Evolutionary conservation across 1,140 invertebrate species (phyloP), one percentile per base, ranked within the genome.

Genomic region (Phymastichus coffea): DNA sequence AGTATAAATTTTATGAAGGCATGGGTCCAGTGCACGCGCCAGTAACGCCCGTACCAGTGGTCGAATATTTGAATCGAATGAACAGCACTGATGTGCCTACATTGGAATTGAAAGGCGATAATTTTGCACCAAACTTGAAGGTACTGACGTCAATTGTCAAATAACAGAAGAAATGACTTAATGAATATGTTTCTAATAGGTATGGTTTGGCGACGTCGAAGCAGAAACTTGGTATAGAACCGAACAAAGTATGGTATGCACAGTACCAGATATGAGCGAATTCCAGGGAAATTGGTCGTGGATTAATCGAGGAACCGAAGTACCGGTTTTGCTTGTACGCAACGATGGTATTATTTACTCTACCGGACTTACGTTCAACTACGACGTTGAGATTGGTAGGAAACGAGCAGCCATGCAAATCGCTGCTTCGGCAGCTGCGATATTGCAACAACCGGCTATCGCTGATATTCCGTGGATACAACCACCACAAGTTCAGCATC

Each of bases 141-240:
- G 95, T 61, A 56, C 15, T 17, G 6, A 28, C 8, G 26, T 46
- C 9, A 55, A 17, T 47, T 38, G 37, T 57, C 28, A 20, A 48
- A 3, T 8, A 44, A 23, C 8, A 7, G 28, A 33, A 33, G 12
- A 7, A 7, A 33, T 33, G 12, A 33, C 6, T 6, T 33, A 33
- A 33, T 33, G 6, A 12, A 33, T 33, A 33, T 7, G 12, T 14
- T 37, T 7, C 6, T 35, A 35, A 3, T 14, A 61, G 58, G 58
- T 99, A n/a, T 99, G 97, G 97, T 98, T 99, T 79, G 96, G 96
- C 1, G 95, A 98, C 69, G 94, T 98, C 7, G 94, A 97, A 74
- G 93, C 95, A 0, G 96, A 99, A 79, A 99, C 97, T 0, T 97
- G 97, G 93, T 98, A 95, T 79, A 85, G 94, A 47, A 96, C 93